Conservation (phyloP, 2,797 vertebrate species). For the Gambusia yucatana region DNA sequence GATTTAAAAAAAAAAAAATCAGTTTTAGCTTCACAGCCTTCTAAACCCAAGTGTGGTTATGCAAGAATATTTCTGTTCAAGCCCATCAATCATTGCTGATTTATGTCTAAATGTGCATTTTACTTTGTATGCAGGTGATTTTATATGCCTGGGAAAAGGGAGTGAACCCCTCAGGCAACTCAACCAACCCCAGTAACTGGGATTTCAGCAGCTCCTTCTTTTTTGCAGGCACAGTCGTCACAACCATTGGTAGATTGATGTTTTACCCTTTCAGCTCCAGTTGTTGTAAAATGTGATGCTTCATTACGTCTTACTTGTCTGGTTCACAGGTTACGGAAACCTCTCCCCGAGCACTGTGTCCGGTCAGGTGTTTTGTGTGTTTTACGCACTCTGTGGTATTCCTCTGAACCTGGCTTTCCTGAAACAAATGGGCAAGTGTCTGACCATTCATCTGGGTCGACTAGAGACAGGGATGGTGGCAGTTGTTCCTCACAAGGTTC, state of each 20-base stretch:
- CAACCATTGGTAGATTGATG: constrained; percentile 88
- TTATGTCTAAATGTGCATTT: background rate
- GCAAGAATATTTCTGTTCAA: background rate
- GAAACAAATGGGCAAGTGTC: constrained; percentile 87
- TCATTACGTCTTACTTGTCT: background rate
- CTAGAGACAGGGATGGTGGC: constrained; percentile 82
- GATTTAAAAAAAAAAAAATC: background rate
- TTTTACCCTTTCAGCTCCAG: background rate
- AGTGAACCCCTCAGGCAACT: constrained; percentile 91
- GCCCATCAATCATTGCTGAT: background rate
- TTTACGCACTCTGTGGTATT: constrained; percentile 91
- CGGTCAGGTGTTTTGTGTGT: constrained; percentile 92
- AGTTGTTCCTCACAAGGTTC: constrained; percentile 73
- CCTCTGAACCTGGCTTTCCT: constrained; percentile 91
- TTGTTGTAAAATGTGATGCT: background rate
- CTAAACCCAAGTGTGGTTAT: background rate
- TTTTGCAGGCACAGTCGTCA: constrained; percentile 92
- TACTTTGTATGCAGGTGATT: constrained; percentile 84
- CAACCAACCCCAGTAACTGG: constrained; percentile 94
- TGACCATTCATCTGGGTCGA: constrained; percentile 82
- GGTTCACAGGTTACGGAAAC: constrained; percentile 88
- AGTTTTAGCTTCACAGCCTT: background rate
- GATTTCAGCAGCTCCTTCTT: constrained; percentile 95
- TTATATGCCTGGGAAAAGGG: constrained; percentile 91
- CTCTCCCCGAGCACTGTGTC: constrained; percentile 88